Evolutionary conservation across 2,113 vertebrate species (phyloP).

Genomic region (Corapipo altera): DNA sequence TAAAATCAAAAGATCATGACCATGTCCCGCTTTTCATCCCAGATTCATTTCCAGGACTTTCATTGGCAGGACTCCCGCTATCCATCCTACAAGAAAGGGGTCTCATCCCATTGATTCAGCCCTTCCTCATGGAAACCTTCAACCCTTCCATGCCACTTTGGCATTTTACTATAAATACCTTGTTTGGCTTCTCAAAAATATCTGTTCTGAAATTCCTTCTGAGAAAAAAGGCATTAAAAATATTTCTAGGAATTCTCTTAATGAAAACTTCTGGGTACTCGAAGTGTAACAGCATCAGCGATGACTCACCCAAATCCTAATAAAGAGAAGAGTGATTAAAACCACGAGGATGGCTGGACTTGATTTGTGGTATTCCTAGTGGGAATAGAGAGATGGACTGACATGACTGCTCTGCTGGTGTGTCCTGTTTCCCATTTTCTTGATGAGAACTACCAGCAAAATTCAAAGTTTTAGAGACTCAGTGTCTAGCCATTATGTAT

Average conservation of each 20-base stretch:
- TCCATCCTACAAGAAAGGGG: background rate
- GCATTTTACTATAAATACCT: background rate
- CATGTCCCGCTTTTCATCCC: background rate
- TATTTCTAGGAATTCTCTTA: background rate
- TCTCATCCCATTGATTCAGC: background rate
- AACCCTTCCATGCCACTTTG: background rate
- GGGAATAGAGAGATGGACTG: background rate
- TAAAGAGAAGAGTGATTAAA: background rate
- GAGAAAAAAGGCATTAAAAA: background rate
- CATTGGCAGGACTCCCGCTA: background rate
- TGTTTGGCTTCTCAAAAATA: background rate
- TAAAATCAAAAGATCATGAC: fast-evolving
- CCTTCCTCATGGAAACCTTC: background rate
- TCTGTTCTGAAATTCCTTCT: background rate
- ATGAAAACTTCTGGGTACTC: background rate
- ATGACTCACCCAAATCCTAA: background rate
- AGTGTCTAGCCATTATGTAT: fast-evolving
- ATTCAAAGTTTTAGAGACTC: background rate
- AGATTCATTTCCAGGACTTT: background rate
- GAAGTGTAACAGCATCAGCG: background rate
- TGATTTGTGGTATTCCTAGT: background rate
- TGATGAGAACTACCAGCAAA: background rate
- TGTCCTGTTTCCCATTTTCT: background rate
- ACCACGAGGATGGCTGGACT: background rate
- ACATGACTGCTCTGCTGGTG: fast-evolving